phyloP scores from a whole-genome alignment of 2,797 vertebrate genomes.

The Myiothlypis chrysogaster region DNA sequence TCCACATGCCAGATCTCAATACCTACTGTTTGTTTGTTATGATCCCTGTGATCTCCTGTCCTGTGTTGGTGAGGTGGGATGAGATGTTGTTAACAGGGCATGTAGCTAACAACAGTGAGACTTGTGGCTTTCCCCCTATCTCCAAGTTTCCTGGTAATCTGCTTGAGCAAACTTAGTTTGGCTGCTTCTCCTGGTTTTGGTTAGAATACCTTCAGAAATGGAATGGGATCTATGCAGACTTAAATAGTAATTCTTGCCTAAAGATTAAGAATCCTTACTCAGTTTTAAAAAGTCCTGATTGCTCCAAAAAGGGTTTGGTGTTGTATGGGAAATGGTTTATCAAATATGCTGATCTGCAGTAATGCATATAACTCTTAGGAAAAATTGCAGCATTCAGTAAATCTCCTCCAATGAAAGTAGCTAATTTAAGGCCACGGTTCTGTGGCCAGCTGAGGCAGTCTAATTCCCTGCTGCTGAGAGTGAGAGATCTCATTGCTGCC shows the following conservation, averaged over 20 bases:
- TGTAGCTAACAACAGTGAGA: background rate
- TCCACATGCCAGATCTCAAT: background rate
- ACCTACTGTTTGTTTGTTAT: fast-evolving
- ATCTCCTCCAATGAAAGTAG: background rate
- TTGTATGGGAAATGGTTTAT: background rate
- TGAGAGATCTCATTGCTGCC: background rate
- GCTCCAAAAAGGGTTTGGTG: background rate
- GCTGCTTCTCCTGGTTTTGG: background rate
- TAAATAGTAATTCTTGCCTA: background rate
- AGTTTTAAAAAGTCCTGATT: background rate
- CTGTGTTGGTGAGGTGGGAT: background rate
- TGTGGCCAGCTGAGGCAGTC: background rate
- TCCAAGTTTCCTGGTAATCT: background rate
- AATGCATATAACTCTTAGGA: background rate
- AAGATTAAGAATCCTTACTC: background rate
- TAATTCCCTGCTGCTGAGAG: background rate
- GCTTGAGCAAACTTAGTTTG: background rate
- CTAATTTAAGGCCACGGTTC: background rate
- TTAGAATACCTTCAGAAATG: background rate
- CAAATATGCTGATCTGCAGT: background rate
- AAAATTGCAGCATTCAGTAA: background rate
- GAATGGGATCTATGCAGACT: background rate
- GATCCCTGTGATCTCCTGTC: background rate
- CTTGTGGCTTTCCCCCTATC: background rate
- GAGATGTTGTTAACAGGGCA: background rate